Evolutionary conservation across 1,140 invertebrate species (phyloP).

Genomic region (Diprion similis): DNA sequence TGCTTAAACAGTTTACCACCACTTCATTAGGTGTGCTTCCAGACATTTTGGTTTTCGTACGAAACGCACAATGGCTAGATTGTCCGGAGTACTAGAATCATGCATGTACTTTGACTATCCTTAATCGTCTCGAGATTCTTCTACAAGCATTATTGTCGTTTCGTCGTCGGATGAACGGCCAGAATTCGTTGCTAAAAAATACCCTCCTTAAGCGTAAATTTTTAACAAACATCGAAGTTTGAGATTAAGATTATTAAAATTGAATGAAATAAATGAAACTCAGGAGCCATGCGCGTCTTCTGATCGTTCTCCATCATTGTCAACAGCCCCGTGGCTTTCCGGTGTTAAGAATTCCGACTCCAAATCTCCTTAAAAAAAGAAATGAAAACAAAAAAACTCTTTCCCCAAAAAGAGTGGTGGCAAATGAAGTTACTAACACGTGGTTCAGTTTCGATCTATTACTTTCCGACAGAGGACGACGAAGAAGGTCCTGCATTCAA

Average conservation of each 20-base stretch:
- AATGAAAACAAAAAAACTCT: conserved; percentile 59
- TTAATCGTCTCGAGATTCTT: neutral
- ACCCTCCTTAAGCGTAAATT: neutral
- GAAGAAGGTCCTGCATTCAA: conserved; percentile 89
- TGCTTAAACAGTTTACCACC: neutral
- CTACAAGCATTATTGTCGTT: conserved; percentile 4
- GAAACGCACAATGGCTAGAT: neutral
- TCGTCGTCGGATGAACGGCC: neutral
- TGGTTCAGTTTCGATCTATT: conserved; percentile 89
- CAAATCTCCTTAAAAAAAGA: neutral
- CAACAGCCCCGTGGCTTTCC: neutral
- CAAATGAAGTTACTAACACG: conserved; percentile 71
- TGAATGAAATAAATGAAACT: neutral
- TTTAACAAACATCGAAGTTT: neutral
- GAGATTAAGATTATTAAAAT: neutral
- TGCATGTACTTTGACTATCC: neutral
- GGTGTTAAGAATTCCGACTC: conserved; percentile 2
- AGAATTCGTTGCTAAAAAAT: neutral
- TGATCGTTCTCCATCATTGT: neutral
- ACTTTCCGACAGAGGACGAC: conserved; percentile 91
- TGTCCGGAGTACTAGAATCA: neutral
- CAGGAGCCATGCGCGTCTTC: conserved; percentile 4
- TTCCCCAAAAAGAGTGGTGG: conserved; percentile 70
- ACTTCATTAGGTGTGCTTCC: conserved; percentile 7
- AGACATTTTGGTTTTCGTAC: conserved; percentile 5